Conservation (phyloP, 2,797 vertebrate genomes). For the Falco cherrug region DNA sequence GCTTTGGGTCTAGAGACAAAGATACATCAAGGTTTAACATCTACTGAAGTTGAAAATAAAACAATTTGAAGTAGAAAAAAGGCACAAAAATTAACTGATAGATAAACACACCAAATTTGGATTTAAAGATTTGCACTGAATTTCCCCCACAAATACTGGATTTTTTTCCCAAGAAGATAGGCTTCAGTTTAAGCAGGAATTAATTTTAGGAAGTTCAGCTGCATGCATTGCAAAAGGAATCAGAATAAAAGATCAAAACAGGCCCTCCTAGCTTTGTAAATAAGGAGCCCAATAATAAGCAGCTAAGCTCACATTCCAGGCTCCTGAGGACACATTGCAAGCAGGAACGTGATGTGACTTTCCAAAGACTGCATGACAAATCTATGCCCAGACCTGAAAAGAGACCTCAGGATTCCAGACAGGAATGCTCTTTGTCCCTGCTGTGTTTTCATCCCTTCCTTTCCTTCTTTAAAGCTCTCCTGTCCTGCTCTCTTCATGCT, state of each 20-base stretch:
- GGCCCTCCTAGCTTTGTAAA: conserved; percentile 36
- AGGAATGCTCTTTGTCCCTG: conserved; percentile 7
- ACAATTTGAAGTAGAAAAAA: neutral
- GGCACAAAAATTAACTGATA: neutral
- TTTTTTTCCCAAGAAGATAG: neutral
- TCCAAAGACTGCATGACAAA: conserved; percentile 49
- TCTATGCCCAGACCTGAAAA: conserved; percentile 31
- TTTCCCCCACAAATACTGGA: neutral
- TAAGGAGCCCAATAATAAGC: conserved; percentile 46
- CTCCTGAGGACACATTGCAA: conserved; percentile 47
- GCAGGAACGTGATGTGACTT: conserved; percentile 51
- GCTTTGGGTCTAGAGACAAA: neutral
- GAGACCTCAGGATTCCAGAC: neutral
- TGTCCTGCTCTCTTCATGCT: neutral
- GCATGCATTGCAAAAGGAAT: neutral
- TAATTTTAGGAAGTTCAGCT: conserved; percentile 15
- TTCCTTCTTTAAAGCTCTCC: neutral
- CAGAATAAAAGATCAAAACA: conserved; percentile 56
- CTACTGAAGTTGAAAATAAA: neutral
- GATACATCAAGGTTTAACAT: neutral
- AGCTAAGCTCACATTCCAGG: conserved; percentile 47
- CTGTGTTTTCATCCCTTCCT: neutral
- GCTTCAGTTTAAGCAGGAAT: conserved; percentile 11
- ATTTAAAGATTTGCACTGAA: neutral
- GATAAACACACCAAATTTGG: neutral